A percentile compares a stretch with the other conserved stretches of the same genome.
Evolutionary conservation across 2,797 vertebrate species (phyloP).

Genomic region (Urocyon cinereoargenteus): DNA sequence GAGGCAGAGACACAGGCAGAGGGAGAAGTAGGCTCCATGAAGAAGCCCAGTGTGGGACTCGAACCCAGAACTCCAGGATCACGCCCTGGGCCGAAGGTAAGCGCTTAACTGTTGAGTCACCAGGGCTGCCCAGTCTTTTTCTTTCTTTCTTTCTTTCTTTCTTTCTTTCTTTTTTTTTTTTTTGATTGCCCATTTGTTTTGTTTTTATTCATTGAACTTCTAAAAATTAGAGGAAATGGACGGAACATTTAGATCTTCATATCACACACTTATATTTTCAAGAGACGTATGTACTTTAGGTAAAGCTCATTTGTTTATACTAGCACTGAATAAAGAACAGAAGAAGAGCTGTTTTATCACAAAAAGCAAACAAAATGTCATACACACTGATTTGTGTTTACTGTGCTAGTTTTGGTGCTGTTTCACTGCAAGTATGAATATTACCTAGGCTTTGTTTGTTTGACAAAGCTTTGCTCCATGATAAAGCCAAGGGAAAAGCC

Average conservation of each 20-base stretch:
- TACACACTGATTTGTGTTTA: slow-evolving; percentile 61
- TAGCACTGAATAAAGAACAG: not conserved
- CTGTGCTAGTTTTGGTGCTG: slow-evolving; percentile 43
- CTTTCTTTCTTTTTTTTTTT: not conserved
- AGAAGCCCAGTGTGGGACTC: too few species aligned
- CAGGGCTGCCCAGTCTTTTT: too few species aligned
- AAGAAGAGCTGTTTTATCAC: not conserved
- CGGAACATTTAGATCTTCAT: not conserved
- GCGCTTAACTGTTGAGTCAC: too few species aligned
- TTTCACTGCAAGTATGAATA: slow-evolving; percentile 58
- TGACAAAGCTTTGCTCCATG: slow-evolving; percentile 68
- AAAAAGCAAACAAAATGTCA: not conserved
- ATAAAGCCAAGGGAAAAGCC: slow-evolving; percentile 72
- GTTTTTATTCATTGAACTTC: not conserved
- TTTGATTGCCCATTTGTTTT: not conserved
- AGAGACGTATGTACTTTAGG: not conserved
- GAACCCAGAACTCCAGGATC: too few species aligned
- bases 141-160: too few species aligned
- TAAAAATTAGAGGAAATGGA: not conserved
- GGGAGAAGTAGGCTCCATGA: too few species aligned
- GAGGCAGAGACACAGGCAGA: too few species aligned
- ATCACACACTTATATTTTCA: not conserved
- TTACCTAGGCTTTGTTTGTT: slow-evolving; percentile 68
- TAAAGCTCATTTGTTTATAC: not conserved
- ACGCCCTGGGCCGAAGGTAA: too few species aligned